These are phyloP conservation scores for Dreissena rostriformis DNA, from an alignment of 1,140 invertebrate species.

Conservation along the genomic window DNA sequence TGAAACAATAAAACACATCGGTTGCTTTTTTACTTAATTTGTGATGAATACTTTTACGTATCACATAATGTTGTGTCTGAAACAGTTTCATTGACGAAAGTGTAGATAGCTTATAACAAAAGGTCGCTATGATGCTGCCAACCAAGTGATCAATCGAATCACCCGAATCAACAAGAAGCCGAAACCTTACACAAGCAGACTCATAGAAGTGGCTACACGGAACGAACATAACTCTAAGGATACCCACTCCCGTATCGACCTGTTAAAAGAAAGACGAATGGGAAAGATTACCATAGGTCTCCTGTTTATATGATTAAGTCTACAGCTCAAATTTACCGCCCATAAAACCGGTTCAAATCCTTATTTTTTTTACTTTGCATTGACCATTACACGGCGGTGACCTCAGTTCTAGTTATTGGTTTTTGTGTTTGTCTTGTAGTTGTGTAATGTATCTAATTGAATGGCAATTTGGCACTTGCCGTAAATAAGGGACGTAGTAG, in stretches of 20 bases:
- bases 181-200: slow-evolving; percentile 1
- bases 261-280: slow-evolving; percentile 26
- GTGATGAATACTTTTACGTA: too few relatives aligned
- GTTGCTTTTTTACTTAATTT: too few relatives aligned
- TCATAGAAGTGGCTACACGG: not conserved
- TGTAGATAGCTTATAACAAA: slow-evolving; percentile 25
- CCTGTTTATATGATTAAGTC: slow-evolving; percentile 19
- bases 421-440: too few relatives aligned
- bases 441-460: too few relatives aligned
- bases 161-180: slow-evolving; percentile 34
- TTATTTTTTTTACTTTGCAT: too few relatives aligned
- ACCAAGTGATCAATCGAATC: slow-evolving; percentile 13
- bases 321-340: not conserved
- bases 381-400: too few relatives aligned
- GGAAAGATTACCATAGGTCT: slow-evolving; percentile 18
- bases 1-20: too few relatives aligned
- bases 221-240: not conserved
- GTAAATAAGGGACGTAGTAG: too few relatives aligned
- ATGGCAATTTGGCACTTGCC: too few relatives aligned
- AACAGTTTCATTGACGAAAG: slow-evolving; percentile 32
- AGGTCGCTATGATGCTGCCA: slow-evolving; percentile 36
- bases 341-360: too few relatives aligned
- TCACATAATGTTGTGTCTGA: not conserved
- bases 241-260: slow-evolving; percentile 18
- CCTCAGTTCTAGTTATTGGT: too few relatives aligned